These are phyloP conservation scores for Porites evermanni DNA, from an alignment of 92 coral and sea anemone genomes.

Conservation along the genomic window DNA sequence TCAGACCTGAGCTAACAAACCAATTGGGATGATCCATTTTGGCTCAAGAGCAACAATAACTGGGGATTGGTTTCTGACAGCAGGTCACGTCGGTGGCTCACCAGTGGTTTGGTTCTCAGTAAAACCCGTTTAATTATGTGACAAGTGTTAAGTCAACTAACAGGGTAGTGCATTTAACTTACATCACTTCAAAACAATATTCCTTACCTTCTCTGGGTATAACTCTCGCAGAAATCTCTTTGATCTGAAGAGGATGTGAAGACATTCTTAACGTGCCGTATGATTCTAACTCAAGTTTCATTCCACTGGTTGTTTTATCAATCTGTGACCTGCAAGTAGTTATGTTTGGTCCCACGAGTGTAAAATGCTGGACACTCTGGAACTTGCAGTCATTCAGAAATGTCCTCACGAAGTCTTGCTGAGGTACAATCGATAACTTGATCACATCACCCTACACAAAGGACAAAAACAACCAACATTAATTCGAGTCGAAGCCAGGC, in stretches of 20 bases:
- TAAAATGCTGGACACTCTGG: slow-evolving; percentile 58
- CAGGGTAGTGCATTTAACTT: slow-evolving; percentile 15
- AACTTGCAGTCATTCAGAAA: slow-evolving; percentile 57
- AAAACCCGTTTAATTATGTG: slow-evolving; percentile 30
- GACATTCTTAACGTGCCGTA: slow-evolving; percentile 62
- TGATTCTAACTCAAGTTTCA: slow-evolving; percentile 58
- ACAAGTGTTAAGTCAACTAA: slow-evolving; percentile 6
- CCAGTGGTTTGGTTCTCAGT: background rate
- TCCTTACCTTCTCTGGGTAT: slow-evolving; percentile 49
- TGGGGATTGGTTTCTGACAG: background rate
- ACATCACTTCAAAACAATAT: background rate
- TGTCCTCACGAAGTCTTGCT: slow-evolving; percentile 61
- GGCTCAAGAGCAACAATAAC: no score
- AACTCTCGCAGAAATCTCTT: slow-evolving; percentile 44
- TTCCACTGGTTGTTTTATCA: slow-evolving; percentile 61
- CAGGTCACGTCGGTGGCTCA: slow-evolving; percentile 3
- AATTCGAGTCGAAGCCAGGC: slow-evolving; percentile 10
- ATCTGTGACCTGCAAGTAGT: slow-evolving; percentile 55
- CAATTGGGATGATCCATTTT: no score
- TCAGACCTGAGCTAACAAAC: no score
- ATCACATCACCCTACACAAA: slow-evolving; percentile 56
- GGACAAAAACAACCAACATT: slow-evolving; percentile 1
- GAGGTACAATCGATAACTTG: slow-evolving; percentile 65
- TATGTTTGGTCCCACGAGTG: slow-evolving; percentile 72
- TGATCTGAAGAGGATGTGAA: slow-evolving; percentile 69